phyloP scores from a whole-genome alignment of 2,797 vertebrate genomes.

The Muscicapa striata region DNA sequence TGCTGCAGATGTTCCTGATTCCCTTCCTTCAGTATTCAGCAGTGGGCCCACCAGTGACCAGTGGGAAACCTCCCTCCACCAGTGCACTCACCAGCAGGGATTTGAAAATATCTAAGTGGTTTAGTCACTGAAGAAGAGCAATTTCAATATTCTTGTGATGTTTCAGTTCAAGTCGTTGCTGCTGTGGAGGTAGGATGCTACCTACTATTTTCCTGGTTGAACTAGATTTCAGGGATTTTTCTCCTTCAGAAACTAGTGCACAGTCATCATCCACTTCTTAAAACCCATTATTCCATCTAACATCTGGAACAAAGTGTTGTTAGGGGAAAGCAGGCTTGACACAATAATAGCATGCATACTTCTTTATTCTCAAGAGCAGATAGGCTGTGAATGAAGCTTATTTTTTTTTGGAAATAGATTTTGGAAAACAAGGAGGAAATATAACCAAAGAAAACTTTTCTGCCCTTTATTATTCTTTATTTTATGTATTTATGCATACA shows the following conservation, averaged over 20 bases:
- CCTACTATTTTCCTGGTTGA: not conserved
- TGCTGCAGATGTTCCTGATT: not conserved
- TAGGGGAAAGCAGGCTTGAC: not conserved
- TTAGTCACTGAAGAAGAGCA: not conserved
- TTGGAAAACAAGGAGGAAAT: not conserved
- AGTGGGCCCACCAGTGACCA: fast-evolving
- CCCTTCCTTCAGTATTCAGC: not conserved
- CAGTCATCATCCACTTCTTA: not conserved
- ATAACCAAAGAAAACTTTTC: not conserved
- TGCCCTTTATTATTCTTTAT: not conserved
- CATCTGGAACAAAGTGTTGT: not conserved
- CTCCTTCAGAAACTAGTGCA: not conserved
- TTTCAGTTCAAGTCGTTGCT: not conserved
- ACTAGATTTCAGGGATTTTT: not conserved
- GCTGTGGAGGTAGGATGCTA: not conserved
- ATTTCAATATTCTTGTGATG: not conserved
- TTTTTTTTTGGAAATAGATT: not conserved
- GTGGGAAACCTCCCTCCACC: not conserved
- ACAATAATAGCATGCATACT: not conserved
- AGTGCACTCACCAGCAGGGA: fast-evolving
- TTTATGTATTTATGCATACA: not conserved
- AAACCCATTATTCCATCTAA: not conserved
- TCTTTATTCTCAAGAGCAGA: not conserved
- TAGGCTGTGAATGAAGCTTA: not conserved
- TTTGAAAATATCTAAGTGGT: not conserved